phyloP scores from a whole-genome alignment of 2,888 invertebrate species.

The Camptogramma bilineatum region DNA sequence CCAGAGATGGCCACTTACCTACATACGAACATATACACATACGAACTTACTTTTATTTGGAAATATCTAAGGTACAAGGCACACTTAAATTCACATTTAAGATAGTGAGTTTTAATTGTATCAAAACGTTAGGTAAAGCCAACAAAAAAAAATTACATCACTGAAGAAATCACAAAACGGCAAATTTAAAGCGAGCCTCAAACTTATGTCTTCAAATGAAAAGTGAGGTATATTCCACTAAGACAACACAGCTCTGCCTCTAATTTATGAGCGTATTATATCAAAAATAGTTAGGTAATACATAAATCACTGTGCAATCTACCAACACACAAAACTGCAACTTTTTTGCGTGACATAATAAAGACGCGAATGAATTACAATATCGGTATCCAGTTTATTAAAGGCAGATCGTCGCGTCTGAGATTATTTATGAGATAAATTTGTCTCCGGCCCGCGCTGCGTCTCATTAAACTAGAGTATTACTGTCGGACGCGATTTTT shows the following conservation, averaged over 20 bases:
- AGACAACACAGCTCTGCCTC: neutral
- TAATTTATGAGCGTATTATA: neutral
- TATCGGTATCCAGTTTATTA: constrained; percentile 78
- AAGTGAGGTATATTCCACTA: too few relatives aligned
- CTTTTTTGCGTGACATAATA: constrained; percentile 64
- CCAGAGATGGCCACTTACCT: too few relatives aligned
- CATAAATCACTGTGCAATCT: constrained; percentile 11
- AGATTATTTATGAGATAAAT: constrained; percentile 81
- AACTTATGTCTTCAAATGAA: too few relatives aligned
- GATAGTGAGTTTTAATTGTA: too few relatives aligned
- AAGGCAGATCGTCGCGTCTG: constrained; percentile 75
- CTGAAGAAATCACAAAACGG: too few relatives aligned
- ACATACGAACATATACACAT: too few relatives aligned
- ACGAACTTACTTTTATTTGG: too few relatives aligned
- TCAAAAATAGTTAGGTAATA: neutral
- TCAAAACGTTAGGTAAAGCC: too few relatives aligned
- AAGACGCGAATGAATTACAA: constrained; percentile 74
- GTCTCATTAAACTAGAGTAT: constrained; percentile 67
- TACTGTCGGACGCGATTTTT: constrained; percentile 25
- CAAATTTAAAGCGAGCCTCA: too few relatives aligned
- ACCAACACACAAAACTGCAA: neutral
- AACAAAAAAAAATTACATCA: too few relatives aligned
- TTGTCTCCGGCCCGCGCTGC: constrained; percentile 72
- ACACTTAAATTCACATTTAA: too few relatives aligned
- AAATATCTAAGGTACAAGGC: too few relatives aligned